Percentiles rank a stretch among this genome's conserved stretches.
These are phyloP conservation scores for Sebastolobus alascanus DNA, from an alignment of 2,797 vertebrate species.

Conservation along the genomic window DNA sequence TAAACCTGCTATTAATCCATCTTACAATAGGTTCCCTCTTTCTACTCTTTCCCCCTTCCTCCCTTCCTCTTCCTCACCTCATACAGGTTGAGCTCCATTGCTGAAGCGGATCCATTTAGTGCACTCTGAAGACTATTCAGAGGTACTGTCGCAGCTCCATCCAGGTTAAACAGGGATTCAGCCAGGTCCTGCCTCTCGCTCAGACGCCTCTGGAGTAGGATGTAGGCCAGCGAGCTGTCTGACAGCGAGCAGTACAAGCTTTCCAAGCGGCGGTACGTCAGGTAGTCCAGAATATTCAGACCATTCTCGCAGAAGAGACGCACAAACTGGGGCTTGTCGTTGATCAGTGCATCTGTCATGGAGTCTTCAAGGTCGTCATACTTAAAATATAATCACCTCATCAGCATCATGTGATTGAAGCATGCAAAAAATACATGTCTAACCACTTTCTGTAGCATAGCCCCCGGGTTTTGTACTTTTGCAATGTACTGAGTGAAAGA, in stretches of 20 bases:
- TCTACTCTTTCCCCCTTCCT: background rate
- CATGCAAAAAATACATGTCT: background rate
- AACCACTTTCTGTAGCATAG: background rate
- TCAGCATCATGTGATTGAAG: background rate
- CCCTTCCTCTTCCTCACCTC: constrained; percentile 68
- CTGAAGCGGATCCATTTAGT: constrained; percentile 31
- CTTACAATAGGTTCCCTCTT: background rate
- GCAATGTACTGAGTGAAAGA: background rate
- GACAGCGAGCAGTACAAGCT: constrained; percentile 83
- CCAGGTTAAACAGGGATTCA: constrained; percentile 6
- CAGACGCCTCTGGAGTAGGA: constrained; percentile 81
- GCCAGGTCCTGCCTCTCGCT: constrained; percentile 68
- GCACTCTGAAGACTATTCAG: constrained; percentile 17
- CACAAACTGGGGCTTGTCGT: constrained; percentile 90
- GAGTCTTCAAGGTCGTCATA: constrained; percentile 88
- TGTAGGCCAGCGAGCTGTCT: constrained; percentile 76
- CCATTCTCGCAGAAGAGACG: constrained; percentile 90
- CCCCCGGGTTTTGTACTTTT: background rate
- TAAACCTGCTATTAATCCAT: background rate
- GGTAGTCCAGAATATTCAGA: constrained; percentile 87
- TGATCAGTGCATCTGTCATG: constrained; percentile 90
- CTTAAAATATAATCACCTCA: constrained; percentile 69
- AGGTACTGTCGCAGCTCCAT: background rate
- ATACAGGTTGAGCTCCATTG: constrained; percentile 74
- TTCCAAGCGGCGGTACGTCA: constrained; percentile 85